Conservation (phyloP, 2,888 invertebrate genomes). For the Euplagia quadripunctaria region DNA sequence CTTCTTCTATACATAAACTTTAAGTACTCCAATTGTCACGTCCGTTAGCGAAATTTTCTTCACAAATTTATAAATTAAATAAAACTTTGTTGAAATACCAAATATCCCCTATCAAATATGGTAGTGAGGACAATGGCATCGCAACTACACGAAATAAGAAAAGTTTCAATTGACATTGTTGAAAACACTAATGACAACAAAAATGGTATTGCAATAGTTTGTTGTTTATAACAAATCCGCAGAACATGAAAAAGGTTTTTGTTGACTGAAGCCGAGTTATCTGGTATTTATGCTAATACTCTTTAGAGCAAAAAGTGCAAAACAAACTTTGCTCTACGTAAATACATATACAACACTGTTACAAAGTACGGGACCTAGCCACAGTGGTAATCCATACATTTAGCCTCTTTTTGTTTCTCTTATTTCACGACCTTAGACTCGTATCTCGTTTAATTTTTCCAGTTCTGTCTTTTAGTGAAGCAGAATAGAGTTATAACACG, state of each 20-base stretch:
- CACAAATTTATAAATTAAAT: too few species aligned
- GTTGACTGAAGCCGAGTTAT: slow-evolving; percentile 6
- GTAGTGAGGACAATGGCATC: too few species aligned
- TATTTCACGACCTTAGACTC: background rate
- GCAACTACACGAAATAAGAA: background rate
- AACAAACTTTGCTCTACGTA: background rate
- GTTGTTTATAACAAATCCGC: slow-evolving; percentile 3
- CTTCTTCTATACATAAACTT: too few species aligned
- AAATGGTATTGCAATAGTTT: slow-evolving; percentile 2
- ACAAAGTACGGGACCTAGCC: background rate
- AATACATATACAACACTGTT: background rate
- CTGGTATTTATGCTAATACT: slow-evolving; percentile 5
- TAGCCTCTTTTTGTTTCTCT: background rate
- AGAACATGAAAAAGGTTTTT: slow-evolving; percentile 9
- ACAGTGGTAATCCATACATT: background rate
- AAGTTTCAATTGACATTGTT: background rate
- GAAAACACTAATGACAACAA: background rate
- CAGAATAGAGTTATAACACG: too few species aligned
- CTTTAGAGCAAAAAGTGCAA: background rate
- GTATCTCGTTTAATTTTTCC: background rate
- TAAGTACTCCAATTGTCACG: too few species aligned
- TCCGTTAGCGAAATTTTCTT: too few species aligned
- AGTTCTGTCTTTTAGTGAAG: background rate
- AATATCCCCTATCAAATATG: too few species aligned
- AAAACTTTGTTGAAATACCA: too few species aligned